These are phyloP conservation scores for Apodemus agrarius DNA, from an alignment of 2,797 vertebrate genomes.

Conservation along the genomic window DNA sequence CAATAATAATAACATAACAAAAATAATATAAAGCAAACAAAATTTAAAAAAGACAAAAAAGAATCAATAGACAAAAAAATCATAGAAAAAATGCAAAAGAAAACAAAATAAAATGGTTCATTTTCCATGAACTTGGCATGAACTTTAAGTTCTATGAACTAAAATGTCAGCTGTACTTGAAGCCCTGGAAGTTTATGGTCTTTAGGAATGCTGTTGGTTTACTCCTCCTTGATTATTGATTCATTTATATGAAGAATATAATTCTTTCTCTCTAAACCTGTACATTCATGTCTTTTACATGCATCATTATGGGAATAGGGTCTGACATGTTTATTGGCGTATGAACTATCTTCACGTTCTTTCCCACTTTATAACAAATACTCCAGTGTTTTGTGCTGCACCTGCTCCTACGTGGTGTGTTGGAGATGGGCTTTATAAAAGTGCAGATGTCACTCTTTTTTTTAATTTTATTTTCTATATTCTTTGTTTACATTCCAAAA, in stretches of 20 bases:
- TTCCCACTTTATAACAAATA: background rate
- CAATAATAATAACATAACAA: background rate
- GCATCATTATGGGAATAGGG: background rate
- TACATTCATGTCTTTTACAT: background rate
- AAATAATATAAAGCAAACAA: background rate
- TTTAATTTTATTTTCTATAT: no score
- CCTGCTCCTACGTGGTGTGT: background rate
- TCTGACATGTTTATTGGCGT: background rate
- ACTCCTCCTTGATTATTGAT: background rate
- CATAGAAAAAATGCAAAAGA: background rate
- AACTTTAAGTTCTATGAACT: background rate
- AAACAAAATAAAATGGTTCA: background rate
- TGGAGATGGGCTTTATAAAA: background rate
- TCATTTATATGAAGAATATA: background rate
- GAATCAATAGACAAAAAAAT: background rate
- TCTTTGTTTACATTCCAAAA: no score
- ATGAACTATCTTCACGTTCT: background rate
- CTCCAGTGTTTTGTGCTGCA: background rate
- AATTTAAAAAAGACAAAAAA: background rate
- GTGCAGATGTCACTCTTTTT: no score
- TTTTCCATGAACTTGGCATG: background rate
- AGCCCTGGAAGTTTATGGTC: background rate
- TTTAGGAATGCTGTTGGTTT: background rate
- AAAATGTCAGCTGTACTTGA: background rate
- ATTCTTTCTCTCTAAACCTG: background rate